Percentiles rank a stretch among this genome's conserved stretches.
Conservation (phyloP, 2,113 vertebrate species). For the Eleginops maclovinus region DNA sequence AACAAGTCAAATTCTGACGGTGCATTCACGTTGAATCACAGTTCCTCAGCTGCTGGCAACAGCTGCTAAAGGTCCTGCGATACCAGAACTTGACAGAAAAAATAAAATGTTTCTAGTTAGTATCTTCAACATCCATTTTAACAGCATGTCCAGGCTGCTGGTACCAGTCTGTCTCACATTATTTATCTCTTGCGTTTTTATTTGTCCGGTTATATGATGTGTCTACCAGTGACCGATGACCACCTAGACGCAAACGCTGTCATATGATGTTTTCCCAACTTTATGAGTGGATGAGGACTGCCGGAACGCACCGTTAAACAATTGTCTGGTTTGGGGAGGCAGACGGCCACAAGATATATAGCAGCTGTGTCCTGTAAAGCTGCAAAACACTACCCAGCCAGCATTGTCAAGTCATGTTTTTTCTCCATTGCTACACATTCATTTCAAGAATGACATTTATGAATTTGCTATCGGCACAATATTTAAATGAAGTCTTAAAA, state of each 20-base stretch:
- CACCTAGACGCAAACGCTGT: constrained; percentile 20
- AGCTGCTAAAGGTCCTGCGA: neutral
- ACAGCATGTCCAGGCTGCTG: constrained; percentile 16
- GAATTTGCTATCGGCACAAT: constrained; percentile 18
- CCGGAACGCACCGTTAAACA: constrained; percentile 17
- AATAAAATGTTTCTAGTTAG: neutral
- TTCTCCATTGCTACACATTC: constrained; percentile 11
- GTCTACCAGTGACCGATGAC: constrained; percentile 38
- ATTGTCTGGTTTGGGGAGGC: neutral
- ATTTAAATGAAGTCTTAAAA: constrained; percentile 11
- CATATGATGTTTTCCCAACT: constrained; percentile 39
- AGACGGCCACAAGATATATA: constrained; percentile 5
- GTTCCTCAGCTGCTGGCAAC: neutral
- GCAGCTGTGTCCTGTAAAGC: constrained; percentile 18
- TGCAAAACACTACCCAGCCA: neutral
- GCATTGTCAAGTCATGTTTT: neutral
- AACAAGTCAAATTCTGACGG: neutral
- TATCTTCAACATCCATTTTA: constrained; percentile 15
- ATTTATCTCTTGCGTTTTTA: constrained; percentile 42
- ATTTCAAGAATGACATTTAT: constrained; percentile 19
- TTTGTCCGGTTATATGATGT: constrained; percentile 26
- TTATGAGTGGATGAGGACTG: constrained; percentile 34
- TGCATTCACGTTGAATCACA: neutral
- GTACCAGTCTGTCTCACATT: constrained; percentile 1
- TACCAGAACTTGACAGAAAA: neutral